Evolutionary conservation across 2,888 invertebrate species (phyloP).

Genomic region (Tiliacea aurago): DNA sequence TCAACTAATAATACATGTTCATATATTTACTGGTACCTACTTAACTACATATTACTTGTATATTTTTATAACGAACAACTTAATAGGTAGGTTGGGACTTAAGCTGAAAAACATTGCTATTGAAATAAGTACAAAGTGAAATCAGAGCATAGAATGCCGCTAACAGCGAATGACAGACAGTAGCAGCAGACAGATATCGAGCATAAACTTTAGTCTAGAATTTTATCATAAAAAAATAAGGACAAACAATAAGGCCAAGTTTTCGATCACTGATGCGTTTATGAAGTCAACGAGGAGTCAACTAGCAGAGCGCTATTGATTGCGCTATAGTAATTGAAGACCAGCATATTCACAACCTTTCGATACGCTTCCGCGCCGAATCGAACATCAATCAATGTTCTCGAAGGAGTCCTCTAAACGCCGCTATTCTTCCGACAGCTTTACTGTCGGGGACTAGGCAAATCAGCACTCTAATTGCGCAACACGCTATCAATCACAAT

Average conservation of each 20-base stretch:
- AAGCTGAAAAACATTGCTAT: not conserved
- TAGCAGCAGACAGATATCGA: not conserved
- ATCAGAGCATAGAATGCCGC: not conserved
- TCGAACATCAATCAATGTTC: not conserved
- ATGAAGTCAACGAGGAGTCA: constrained; percentile 53
- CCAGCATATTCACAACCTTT: not conserved
- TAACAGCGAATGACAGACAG: not conserved
- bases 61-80: constrained; percentile 12
- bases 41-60: too few relatives aligned
- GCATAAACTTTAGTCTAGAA: constrained; percentile 4
- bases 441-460: too few relatives aligned
- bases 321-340: constrained; percentile 13
- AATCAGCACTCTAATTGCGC: not conserved
- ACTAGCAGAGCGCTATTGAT: constrained; percentile 48
- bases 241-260: constrained; percentile 38
- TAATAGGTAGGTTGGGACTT: not conserved
- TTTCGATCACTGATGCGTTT: constrained; percentile 46
- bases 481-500: too few relatives aligned
- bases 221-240: constrained; percentile 28
- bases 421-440: not conserved
- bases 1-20: too few relatives aligned
- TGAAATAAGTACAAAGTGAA: not conserved
- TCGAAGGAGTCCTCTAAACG: not conserved
- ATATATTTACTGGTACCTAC: not conserved
- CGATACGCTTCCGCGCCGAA: not conserved